Base-by-base conservation (phyloP, 2,113 vertebrate genomes). In the Neogobius melanostomus region DNA sequence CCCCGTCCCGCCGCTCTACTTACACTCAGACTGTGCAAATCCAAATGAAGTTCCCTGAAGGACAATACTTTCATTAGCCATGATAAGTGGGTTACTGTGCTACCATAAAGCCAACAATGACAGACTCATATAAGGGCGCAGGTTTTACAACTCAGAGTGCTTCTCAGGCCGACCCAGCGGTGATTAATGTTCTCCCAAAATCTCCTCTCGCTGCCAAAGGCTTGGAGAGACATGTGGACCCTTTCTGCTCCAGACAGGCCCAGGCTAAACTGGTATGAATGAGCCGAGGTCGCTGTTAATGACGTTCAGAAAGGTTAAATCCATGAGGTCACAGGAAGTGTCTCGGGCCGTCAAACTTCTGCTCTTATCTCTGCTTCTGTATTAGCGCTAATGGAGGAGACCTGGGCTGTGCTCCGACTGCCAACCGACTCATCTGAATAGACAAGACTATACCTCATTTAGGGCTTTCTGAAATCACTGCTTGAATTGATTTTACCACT, bases 11-110 rank as follows among this genome's bases (percentile, higher is more conserved):
- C 86, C 85, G 67, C 68, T 52, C 73, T 87, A 89, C 89, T 88
- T 86, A 87, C 69, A 83, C 68, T 77, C 87, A 68, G 54, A 83
- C 10, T 6, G 85, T 71, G 84, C 71, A 80, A 75, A 75, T 72
- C 59, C 44, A 69, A 77, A 75, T 73, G 43, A 81, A 87, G 57
- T 74, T 76, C 77, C 76, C 63, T 61, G 14, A 66, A 76, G 84
- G 82, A 80, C 72, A 84, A 85, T 71, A 66, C 74, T 79, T 85
- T 76, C 57, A 85, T 87, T 85, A 82, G 84, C 73, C 76, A 82
- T 82, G 85, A 82, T 74, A 84, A 83, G 73, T 76, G 78, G 80
- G 81, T 84, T 82, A 83, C 80, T 74, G 68, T 68, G 72, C 73
- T 66, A 76, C 81, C 71, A 68, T 83, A 84, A 89, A 87, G 61